Evolutionary conservation across 2,888 invertebrate genomes (phyloP).

Genomic region (Nymphalis polychloros): DNA sequence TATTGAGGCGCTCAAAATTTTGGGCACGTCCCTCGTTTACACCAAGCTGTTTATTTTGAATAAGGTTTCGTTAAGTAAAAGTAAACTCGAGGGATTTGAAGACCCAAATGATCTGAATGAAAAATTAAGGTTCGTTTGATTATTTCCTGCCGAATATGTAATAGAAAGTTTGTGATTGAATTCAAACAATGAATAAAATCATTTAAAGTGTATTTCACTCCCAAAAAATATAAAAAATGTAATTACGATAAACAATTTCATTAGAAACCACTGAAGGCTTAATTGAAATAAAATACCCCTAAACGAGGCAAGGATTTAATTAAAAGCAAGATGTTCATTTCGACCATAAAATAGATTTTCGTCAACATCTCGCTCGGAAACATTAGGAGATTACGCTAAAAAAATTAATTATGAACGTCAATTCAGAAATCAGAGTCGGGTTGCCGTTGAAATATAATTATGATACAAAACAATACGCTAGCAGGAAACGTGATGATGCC

Average conservation of each 20-base stretch:
- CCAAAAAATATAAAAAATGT: no score
- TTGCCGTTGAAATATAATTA: conserved; percentile 50
- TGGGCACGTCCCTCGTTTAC: conserved; percentile 73
- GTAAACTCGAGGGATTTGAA: conserved; percentile 64
- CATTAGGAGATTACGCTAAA: conserved; percentile 45
- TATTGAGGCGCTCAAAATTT: conserved; percentile 65
- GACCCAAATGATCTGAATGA: conserved; percentile 65
- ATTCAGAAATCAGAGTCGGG: conserved; percentile 56
- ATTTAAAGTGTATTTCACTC: no score
- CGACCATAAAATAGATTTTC: conserved; percentile 41
- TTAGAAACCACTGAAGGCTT: neutral
- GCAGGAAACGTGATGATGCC: conserved; percentile 53
- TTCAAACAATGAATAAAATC: neutral
- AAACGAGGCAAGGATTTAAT: conserved; percentile 43
- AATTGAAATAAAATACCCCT: conserved; percentile 24
- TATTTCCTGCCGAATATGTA: conserved; percentile 15
- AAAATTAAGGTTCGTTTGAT: conserved; percentile 67
- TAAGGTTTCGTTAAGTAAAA: conserved; percentile 77
- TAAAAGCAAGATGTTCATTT: conserved; percentile 44
- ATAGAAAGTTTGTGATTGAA: conserved; percentile 10
- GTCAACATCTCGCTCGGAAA: conserved; percentile 43
- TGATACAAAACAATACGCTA: conserved; percentile 61
- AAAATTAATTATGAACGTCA: conserved; percentile 66
- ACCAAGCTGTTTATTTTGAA: conserved; percentile 78
- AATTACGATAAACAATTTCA: neutral